These are phyloP conservation scores for Petrocephalus sullivani DNA, from an alignment of 2,797 vertebrate genomes.

Conservation along the genomic window DNA sequence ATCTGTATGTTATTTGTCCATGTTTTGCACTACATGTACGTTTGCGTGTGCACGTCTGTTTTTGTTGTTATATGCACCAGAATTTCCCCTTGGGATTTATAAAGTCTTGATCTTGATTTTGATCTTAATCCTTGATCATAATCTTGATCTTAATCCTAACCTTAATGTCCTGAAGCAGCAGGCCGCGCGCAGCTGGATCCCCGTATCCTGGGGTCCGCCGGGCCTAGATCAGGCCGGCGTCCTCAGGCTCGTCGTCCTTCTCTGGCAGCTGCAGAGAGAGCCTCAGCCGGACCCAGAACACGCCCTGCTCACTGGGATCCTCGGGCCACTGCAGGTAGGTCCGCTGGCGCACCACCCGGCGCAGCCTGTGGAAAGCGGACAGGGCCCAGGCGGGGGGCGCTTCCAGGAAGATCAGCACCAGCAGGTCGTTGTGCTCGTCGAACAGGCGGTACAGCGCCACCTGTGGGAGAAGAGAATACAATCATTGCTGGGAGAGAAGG, in stretches of 20 bases:
- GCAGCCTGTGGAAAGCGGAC: slow-evolving; percentile 39
- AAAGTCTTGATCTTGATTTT: not conserved
- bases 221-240: not conserved
- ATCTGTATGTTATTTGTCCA: not conserved
- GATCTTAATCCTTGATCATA: not conserved
- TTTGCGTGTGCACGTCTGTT: not conserved
- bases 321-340: slow-evolving; percentile 47
- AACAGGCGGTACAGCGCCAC: slow-evolving; percentile 37
- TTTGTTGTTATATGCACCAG: not conserved
- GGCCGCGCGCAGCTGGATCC: not conserved
- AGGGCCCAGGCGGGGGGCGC: slow-evolving; percentile 35
- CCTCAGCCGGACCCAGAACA: slow-evolving; percentile 32
- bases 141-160: not conserved
- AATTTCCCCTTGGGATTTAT: not conserved
- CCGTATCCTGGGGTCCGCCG: not conserved
- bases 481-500: not conserved
- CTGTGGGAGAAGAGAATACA: not conserved
- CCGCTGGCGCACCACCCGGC: slow-evolving; percentile 38
- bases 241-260: not conserved
- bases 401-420: slow-evolving; percentile 50
- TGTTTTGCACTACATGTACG: not conserved
- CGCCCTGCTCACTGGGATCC: slow-evolving; percentile 39
- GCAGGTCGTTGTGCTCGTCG: slow-evolving; percentile 43
- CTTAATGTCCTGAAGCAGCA: not conserved
- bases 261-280: not conserved